phyloP scores from a whole-genome alignment of 1,140 invertebrate species.

The Panagrolaimus sp. region DNA sequence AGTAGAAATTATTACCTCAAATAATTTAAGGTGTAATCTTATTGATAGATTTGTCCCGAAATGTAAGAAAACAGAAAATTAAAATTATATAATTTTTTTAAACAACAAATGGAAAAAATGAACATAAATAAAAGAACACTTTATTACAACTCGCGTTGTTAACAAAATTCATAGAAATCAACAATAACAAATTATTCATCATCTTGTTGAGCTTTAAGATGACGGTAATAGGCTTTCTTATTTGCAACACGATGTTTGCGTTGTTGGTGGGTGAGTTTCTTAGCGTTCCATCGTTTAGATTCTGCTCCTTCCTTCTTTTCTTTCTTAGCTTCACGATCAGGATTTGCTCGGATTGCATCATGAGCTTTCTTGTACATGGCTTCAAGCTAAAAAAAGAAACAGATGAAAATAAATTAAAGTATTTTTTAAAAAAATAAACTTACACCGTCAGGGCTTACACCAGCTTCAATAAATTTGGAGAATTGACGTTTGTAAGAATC shows the following conservation, averaged over 20 bases:
- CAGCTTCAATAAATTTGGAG: conserved; percentile 80
- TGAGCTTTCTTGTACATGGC: conserved; percentile 92
- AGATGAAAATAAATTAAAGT: conserved; percentile 61
- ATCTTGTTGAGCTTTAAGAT: conserved; percentile 66
- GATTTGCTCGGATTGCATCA: conserved; percentile 80
- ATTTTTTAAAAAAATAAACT: conserved; percentile 60
- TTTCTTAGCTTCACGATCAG: conserved; percentile 62
- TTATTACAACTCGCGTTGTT: conserved; percentile 6
- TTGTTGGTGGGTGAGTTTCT: conserved; percentile 79
- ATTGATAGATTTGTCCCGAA: too few species aligned
- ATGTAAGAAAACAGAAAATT: too few species aligned
- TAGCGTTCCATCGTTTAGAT: conserved; percentile 73
- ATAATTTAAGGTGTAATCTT: too few species aligned
- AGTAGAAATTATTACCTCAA: too few species aligned
- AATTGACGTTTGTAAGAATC: conserved; percentile 94
- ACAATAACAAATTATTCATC: conserved; percentile 58
- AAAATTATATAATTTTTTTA: too few species aligned
- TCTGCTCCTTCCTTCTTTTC: conserved; percentile 61
- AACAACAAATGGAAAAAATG: neutral
- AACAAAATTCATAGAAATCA: conserved; percentile 7
- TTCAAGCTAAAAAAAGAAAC: conserved; percentile 72
- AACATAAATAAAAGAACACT: conserved; percentile 16
- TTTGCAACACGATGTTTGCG: conserved; percentile 83
- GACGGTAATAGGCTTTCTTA: conserved; percentile 79
- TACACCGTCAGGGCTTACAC: conserved; percentile 73